Evolutionary conservation across 1,140 invertebrate genomes (phyloP).

Genomic region (Augochlora pura): DNA sequence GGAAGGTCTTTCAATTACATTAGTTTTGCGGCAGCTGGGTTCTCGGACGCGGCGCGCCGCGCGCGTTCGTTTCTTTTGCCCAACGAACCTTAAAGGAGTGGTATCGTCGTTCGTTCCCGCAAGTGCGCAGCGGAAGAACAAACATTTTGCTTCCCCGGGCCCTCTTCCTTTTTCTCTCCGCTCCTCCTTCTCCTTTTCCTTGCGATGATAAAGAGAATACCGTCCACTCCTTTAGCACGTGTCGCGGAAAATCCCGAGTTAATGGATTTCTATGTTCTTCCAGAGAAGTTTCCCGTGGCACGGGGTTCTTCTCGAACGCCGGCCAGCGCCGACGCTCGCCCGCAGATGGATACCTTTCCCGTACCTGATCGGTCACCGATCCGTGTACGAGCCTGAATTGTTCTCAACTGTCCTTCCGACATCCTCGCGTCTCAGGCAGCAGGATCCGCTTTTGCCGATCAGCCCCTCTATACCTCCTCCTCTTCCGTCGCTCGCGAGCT

Average conservation of each 20-base stretch:
- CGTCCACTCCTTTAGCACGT: constrained; percentile 1
- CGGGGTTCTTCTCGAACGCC: background rate
- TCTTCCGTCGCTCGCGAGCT: background rate
- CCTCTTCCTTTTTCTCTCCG: background rate
- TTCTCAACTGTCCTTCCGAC: too few relatives aligned
- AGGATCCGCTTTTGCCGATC: too few relatives aligned
- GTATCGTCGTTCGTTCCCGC: background rate
- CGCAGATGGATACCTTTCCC: too few relatives aligned
- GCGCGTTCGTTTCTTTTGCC: constrained; percentile 3
- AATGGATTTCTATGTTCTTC: constrained; percentile 3
- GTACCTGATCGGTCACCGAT: too few relatives aligned
- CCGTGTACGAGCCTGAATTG: too few relatives aligned
- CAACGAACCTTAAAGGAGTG: background rate
- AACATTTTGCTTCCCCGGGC: background rate
- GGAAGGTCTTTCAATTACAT: constrained; percentile 17
- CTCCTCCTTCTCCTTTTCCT: background rate
- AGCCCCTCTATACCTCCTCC: too few relatives aligned
- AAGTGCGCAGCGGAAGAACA: background rate
- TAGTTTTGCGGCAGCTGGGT: background rate
- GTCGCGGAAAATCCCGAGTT: constrained; percentile 31
- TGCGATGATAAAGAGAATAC: constrained; percentile 18
- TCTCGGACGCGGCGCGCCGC: too few relatives aligned
- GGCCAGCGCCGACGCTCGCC: too few relatives aligned
- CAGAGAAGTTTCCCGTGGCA: background rate
- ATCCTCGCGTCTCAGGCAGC: too few relatives aligned